These are phyloP conservation scores for Rhinogobius similis DNA, from an alignment of 2,113 vertebrate genomes.

Conservation along the genomic window DNA sequence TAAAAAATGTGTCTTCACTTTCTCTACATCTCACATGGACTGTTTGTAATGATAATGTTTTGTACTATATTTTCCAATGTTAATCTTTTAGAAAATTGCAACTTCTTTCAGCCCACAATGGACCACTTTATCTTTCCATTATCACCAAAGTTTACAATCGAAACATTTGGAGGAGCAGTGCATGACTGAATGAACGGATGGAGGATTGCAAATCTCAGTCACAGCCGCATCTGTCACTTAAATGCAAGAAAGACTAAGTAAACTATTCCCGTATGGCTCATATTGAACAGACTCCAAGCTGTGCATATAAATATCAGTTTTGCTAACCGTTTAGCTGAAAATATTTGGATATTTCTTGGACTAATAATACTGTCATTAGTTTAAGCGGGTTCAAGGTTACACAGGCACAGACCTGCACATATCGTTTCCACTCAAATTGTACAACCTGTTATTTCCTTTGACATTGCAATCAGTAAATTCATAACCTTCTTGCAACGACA, in stretches of 20 bases:
- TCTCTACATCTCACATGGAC: not conserved
- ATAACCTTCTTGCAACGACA: not conserved
- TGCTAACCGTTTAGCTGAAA: not conserved
- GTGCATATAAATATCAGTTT: conserved; percentile 2
- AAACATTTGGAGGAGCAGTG: conserved; percentile 13
- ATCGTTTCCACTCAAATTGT: not conserved
- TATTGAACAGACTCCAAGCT: not conserved
- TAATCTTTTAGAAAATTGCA: not conserved
- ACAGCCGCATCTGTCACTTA: not conserved
- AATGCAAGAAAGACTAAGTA: conserved; percentile 8
- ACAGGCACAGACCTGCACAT: not conserved
- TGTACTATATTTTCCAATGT: not conserved
- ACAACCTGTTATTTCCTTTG: conserved; percentile 7
- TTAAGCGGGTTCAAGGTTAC: conserved; percentile 10
- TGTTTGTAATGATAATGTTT: not conserved
- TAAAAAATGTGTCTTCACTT: not conserved
- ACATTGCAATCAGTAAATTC: conserved; percentile 9
- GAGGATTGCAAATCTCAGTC: conserved; percentile 4
- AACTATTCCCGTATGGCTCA: not conserved
- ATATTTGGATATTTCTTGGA: not conserved
- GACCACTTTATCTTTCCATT: conserved; percentile 8
- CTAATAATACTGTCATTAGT: not conserved
- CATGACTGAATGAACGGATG: conserved; percentile 10
- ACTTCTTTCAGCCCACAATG: not conserved
- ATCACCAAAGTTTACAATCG: conserved; percentile 4